Base-by-base conservation (phyloP, 2,888 invertebrate genomes). In the Campaea margaritaria region DNA sequence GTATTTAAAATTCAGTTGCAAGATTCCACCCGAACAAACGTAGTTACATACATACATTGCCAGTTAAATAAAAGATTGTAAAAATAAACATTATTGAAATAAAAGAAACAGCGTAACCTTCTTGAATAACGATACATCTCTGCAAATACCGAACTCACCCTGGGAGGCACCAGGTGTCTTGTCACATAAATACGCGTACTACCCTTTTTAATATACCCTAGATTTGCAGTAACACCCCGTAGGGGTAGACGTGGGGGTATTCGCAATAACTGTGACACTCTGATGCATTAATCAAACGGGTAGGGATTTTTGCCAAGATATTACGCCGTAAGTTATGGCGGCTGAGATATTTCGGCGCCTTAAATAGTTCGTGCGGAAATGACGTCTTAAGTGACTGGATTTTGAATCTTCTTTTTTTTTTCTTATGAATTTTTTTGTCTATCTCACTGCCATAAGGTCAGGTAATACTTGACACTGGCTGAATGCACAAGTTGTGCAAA, bases 201-300 rank as follows among this genome's bases (percentile, higher is more conserved):
- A 79, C 85, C 87, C 86, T 88, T 89, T 91, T 90, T 90, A 90
- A 90, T 90, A 90, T 89, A 89, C 91, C 89, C 88, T 88, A 91
- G 90, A 91, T 89, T 89, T 87, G 82, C 85, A 83, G 79, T 89
- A 88, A 88, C 86, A 83, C 87, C 86, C 70, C 76, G 82, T 16
- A 43, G 28, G 67, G 65, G 58, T 58, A 77, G 84, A 80, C 79
- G 79, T 78, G 80, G 82, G 81, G 80, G 80, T 78, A 75, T 82
- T 78, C 78, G 75, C 79, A 88, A 89, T 89, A 86, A 86, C 86
- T 83, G 88, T 83, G 88, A 87, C 89, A 83, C 80, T 73, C 68
- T 86, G 83, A 89, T 87, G 90, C 91, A 91, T 91, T 91, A 89
- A 91, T 91, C 91, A 91, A 89, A 89, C 67, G 70, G 76, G 76